Percentiles rank a stretch among this genome's conserved stretches.
These are phyloP conservation scores for Monodelphis domestica DNA, from an alignment of 2,797 vertebrate species.

Conservation along the genomic window DNA sequence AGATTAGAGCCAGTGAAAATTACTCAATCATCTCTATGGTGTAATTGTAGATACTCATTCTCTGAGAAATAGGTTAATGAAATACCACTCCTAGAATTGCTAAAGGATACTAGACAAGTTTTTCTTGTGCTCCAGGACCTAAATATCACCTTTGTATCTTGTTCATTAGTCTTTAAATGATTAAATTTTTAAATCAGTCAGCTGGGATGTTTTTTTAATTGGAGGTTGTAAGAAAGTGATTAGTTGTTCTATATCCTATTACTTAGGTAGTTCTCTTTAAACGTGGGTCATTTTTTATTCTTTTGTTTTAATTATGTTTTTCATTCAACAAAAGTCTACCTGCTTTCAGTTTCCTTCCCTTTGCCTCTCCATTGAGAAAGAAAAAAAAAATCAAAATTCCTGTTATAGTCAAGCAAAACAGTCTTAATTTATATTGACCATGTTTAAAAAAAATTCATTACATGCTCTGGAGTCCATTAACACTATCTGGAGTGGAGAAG, in stretches of 20 bases:
- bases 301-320: not conserved
- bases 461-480: not conserved
- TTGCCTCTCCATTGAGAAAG: not conserved
- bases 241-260: not conserved
- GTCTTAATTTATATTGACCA: not conserved
- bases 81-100: not conserved
- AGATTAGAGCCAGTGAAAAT: slow-evolving; percentile 17
- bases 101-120: slow-evolving; percentile 31
- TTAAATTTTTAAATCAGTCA: slow-evolving; percentile 39
- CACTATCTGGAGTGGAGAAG: not conserved
- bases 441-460: not conserved
- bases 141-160: not conserved
- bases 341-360: not conserved
- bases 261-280: slow-evolving; percentile 4
- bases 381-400: not conserved
- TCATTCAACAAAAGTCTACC: not conserved
- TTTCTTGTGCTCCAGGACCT: slow-evolving; percentile 40
- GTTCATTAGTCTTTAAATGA: not conserved
- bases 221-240: not conserved
- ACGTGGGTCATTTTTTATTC: not conserved
- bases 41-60: slow-evolving; percentile 18
- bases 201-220: slow-evolving; percentile 21
- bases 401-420: not conserved
- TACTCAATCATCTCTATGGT: not conserved
- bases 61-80: not conserved